phyloP scores from a whole-genome alignment of 1,140 invertebrate genomes.

The Bombyx mori region ASM3026992v2 NC_085123.1:11000501-11001000 shows the following conservation, averaged over 20 bases:
- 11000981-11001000: neutral
- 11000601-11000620: slow-evolving; percentile 25
- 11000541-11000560: slow-evolving; percentile 46
- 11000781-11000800: slow-evolving; percentile 10
- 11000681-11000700: no score
- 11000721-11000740: no score
- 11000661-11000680: no score
- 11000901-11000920: slow-evolving; percentile 43
- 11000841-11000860: slow-evolving; percentile 52
- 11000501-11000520: slow-evolving; percentile 17
- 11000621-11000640: no score
- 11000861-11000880: slow-evolving; percentile 30
- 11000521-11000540: slow-evolving; percentile 43
- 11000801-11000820: slow-evolving; percentile 36
- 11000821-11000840: slow-evolving; percentile 41
- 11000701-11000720: no score
- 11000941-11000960: slow-evolving; percentile 11
- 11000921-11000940: slow-evolving; percentile 35
- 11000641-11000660: no score
- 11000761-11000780: no score
- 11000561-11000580: slow-evolving; percentile 36
- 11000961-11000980: neutral
- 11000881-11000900: slow-evolving; percentile 45
- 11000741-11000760: no score
- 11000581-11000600: slow-evolving; percentile 27